Percentiles rank a stretch among this genome's conserved stretches.
Conservation (phyloP, 2,888 invertebrate species). For the Caenorhabditis sp. region DNA sequence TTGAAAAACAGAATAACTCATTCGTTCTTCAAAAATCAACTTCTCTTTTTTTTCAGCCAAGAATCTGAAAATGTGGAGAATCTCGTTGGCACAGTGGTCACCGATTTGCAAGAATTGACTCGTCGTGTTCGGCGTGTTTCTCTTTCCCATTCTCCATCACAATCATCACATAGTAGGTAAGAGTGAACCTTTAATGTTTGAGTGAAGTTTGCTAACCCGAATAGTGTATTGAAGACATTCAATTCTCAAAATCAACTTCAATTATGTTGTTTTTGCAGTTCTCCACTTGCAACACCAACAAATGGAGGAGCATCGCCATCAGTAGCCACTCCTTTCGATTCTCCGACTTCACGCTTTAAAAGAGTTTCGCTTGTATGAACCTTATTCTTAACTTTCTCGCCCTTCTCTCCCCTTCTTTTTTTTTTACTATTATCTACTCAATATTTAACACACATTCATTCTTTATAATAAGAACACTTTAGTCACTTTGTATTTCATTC, state of each 20-base stretch:
- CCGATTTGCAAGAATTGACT: constrained; percentile 65
- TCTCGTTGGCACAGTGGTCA: constrained; percentile 64
- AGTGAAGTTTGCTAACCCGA: no score
- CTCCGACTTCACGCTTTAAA: constrained; percentile 49
- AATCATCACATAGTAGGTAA: constrained; percentile 40
- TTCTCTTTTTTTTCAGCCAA: constrained; percentile 19
- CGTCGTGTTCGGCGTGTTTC: constrained; percentile 58
- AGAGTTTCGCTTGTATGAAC: constrained; percentile 45
- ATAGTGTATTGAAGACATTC: background rate
- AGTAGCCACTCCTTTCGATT: constrained; percentile 37
- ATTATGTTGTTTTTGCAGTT: constrained; percentile 16
- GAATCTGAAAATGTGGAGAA: constrained; percentile 34
- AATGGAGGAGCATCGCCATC: constrained; percentile 42
- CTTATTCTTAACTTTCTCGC: background rate
- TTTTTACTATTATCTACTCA: no score
- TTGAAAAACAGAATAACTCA: no score
- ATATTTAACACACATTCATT: background rate
- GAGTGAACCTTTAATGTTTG: no score
- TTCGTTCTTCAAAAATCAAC: no score
- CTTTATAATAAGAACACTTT: background rate
- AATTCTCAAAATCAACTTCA: background rate
- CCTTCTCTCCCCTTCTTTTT: no score
- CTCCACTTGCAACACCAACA: constrained; percentile 39
- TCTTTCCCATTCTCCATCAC: constrained; percentile 51
- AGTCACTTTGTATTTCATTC: background rate